phyloP scores from a whole-genome alignment of 2,113 vertebrate genomes.

The Alligator mississippiensis region DNA sequence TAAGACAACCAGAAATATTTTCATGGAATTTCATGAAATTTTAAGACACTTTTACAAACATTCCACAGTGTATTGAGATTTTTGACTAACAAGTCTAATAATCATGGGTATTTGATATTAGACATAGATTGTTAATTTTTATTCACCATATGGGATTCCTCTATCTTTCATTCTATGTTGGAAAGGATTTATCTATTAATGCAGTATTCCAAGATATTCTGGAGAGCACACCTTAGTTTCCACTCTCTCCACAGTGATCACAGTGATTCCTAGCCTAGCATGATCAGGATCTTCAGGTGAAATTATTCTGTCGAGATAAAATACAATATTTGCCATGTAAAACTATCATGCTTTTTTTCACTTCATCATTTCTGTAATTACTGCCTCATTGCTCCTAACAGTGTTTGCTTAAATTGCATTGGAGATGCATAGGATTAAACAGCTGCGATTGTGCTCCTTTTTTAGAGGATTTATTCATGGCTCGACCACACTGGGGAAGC shows the following conservation, averaged over 20 bases:
- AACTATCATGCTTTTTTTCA: background rate
- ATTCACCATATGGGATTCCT: background rate
- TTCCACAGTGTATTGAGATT: background rate
- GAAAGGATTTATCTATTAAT: background rate
- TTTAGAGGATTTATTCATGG: conserved; percentile 76
- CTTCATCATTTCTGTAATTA: background rate
- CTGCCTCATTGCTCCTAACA: background rate
- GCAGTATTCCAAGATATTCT: no score
- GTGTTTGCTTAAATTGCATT: background rate
- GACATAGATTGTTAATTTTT: background rate
- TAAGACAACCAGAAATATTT: background rate
- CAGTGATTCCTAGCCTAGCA: background rate
- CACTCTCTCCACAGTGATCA: background rate
- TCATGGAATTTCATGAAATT: background rate
- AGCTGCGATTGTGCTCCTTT: background rate
- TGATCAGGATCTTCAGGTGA: background rate
- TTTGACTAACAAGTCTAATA: background rate
- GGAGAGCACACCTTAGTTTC: background rate
- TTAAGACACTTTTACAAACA: background rate
- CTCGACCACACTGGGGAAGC: conserved; percentile 78
- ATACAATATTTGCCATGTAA: background rate
- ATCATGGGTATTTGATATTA: background rate
- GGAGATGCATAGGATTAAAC: background rate
- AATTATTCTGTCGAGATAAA: background rate
- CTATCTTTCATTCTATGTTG: background rate